A percentile compares a stretch with the other conserved stretches of the same genome.
phyloP scores from a whole-genome alignment of 2,113 vertebrate genomes.

The Zosterops pallidus region DNA sequence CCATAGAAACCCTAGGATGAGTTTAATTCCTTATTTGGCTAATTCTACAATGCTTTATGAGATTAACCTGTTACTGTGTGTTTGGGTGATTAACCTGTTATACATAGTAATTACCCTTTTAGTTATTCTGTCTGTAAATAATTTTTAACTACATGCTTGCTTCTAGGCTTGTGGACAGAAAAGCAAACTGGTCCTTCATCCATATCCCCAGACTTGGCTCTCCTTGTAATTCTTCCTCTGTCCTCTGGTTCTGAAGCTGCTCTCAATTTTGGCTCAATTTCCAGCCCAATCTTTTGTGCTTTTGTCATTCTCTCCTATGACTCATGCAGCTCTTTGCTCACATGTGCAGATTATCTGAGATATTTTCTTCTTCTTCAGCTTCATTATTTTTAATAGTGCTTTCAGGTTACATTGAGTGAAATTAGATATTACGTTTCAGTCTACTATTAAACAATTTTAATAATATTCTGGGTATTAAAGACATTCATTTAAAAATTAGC shows the following conservation, averaged over 20 bases:
- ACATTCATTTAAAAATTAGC: neutral
- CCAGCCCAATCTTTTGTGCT: neutral
- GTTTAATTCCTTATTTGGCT: neutral
- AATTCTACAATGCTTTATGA: neutral
- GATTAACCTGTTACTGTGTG: neutral
- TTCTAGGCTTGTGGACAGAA: neutral
- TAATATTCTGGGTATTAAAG: neutral
- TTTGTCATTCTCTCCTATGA: constrained; percentile 15
- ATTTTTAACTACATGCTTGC: neutral
- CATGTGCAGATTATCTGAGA: neutral
- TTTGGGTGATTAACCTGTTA: neutral
- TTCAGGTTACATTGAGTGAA: neutral
- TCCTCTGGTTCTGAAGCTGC: constrained; percentile 5
- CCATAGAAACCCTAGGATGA: neutral
- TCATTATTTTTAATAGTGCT: constrained; percentile 18
- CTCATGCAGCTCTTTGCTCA: neutral
- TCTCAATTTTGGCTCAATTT: constrained; percentile 26
- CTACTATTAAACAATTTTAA: neutral
- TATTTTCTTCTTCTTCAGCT: neutral
- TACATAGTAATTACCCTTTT: neutral
- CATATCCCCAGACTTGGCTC: neutral
- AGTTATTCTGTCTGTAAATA: rapidly evolving
- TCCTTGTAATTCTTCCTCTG: constrained; percentile 7
- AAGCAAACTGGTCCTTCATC: neutral
- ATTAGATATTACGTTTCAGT: neutral